These are phyloP conservation scores for Microcaecilia unicolor DNA, from an alignment of 2,797 vertebrate species.

Conservation along the genomic window DNA sequence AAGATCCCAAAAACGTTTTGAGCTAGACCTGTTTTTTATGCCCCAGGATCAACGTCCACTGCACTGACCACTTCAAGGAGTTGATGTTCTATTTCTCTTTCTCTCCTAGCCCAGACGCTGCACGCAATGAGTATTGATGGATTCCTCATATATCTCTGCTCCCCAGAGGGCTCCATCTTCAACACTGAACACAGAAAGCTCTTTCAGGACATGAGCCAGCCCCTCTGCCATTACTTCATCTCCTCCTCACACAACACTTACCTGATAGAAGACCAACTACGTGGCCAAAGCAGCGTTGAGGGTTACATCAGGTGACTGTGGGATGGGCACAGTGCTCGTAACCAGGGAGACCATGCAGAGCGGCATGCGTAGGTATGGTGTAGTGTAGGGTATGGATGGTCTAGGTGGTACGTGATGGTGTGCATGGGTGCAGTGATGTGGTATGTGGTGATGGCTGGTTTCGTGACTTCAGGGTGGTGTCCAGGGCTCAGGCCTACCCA, in stretches of 20 bases:
- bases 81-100: background rate
- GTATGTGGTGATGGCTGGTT: background rate
- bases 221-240: slow-evolving; percentile 89
- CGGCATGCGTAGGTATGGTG: too few relatives aligned
- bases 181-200: slow-evolving; percentile 48
- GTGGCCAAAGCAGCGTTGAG: slow-evolving; percentile 86
- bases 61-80: too few relatives aligned
- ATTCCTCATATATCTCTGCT: slow-evolving; percentile 86
- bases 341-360: too few relatives aligned
- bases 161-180: slow-evolving; percentile 81
- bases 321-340: too few relatives aligned
- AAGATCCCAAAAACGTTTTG: too few relatives aligned
- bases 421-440: background rate
- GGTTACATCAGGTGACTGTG: slow-evolving; percentile 94
- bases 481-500: too few relatives aligned
- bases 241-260: slow-evolving; percentile 97
- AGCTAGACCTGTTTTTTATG: too few relatives aligned
- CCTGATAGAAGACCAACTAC: slow-evolving; percentile 86
- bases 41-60: too few relatives aligned
- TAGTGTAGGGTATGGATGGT: too few relatives aligned
- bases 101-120: slow-evolving; percentile 62
- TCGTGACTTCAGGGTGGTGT: too few relatives aligned
- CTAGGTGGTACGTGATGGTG: background rate
- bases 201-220: slow-evolving; percentile 85
- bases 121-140: slow-evolving; percentile 76